phyloP scores from a whole-genome alignment of 2,888 invertebrate genomes.

The Venusia cambrica region DNA sequence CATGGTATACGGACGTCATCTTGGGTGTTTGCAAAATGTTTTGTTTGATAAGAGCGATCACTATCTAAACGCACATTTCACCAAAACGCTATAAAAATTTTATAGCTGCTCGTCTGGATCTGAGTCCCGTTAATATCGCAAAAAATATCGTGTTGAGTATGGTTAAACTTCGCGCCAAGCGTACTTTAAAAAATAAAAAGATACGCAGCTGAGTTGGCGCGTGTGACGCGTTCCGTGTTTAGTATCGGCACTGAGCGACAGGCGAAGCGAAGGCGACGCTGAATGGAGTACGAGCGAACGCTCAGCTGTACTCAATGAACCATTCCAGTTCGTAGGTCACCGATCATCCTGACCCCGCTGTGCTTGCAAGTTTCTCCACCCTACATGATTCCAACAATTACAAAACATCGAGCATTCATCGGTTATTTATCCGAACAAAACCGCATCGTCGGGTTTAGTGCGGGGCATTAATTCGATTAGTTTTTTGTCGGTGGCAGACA shows the following conservation, averaged over 20 bases:
- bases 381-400: constrained; percentile 35
- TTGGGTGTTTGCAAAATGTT: constrained; percentile 49
- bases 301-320: constrained; percentile 76
- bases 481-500: constrained; percentile 47
- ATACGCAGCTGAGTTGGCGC: constrained; percentile 62
- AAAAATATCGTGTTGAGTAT: constrained; percentile 16
- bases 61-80: constrained; percentile 69
- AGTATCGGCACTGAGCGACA: constrained; percentile 68
- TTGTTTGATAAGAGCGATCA: constrained; percentile 51
- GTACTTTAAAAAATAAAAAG: constrained; percentile 45
- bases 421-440: constrained; percentile 20
- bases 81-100: constrained; percentile 27
- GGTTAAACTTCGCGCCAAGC: constrained; percentile 64
- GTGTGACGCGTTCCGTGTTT: constrained; percentile 75
- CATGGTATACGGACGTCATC: constrained; percentile 72
- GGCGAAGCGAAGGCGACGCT: constrained; percentile 48
- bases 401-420: constrained; percentile 11
- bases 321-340: constrained; percentile 76
- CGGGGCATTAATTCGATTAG: constrained; percentile 34
- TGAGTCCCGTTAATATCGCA: constrained; percentile 4
- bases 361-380: constrained; percentile 62
- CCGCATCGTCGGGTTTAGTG: constrained; percentile 14
- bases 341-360: constrained; percentile 66
- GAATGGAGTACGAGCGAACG: constrained; percentile 60
- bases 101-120: constrained; percentile 12